Evolutionary conservation across 2,113 vertebrate species (phyloP).

Genomic region (Fregata magnificens): DNA sequence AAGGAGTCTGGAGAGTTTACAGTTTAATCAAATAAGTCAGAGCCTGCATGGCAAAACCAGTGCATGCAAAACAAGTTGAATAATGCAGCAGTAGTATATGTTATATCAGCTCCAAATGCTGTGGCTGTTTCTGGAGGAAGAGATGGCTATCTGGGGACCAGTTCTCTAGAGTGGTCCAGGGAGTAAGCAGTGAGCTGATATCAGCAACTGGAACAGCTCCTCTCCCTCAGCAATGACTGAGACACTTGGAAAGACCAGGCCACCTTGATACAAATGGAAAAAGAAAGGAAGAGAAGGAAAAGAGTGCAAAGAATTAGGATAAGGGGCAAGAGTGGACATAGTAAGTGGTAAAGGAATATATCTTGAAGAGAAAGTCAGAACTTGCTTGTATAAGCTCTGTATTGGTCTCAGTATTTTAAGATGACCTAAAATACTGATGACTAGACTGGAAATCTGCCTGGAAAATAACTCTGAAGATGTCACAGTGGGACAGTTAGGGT

Average conservation of each 20-base stretch:
- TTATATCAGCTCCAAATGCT: background rate
- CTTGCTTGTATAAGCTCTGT: background rate
- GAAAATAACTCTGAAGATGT: background rate
- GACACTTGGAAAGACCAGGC: background rate
- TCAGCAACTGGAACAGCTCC: background rate
- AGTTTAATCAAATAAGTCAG: background rate
- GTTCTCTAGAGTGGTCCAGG: background rate
- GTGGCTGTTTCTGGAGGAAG: background rate
- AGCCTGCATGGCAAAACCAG: background rate
- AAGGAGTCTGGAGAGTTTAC: background rate
- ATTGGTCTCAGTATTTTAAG: background rate
- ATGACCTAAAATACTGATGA: background rate
- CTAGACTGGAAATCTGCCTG: background rate
- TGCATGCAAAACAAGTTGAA: background rate
- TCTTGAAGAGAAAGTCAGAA: background rate
- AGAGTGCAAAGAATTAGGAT: background rate
- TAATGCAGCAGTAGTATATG: background rate
- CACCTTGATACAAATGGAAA: background rate
- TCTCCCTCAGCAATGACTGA: background rate
- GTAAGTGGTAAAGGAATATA: background rate
- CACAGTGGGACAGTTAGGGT: background rate
- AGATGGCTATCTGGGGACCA: background rate
- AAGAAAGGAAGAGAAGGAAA: background rate
- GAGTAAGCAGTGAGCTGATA: background rate
- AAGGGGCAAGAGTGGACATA: background rate